These are phyloP conservation scores for Dinothrombium tinctorium DNA, from an alignment of 1,140 invertebrate species.

Conservation along the genomic window DNA sequence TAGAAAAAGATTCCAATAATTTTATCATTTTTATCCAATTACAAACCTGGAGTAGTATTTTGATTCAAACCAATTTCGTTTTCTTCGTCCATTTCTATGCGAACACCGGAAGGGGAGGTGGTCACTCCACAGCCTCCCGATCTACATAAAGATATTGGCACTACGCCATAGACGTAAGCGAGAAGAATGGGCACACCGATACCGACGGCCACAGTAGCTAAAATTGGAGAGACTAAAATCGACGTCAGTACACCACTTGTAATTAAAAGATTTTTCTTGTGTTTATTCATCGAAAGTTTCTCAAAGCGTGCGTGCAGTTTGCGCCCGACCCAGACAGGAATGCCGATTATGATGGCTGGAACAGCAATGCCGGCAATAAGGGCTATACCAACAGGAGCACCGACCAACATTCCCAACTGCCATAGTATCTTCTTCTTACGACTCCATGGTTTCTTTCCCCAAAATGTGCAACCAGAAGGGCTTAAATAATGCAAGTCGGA, in stretches of 20 bases:
- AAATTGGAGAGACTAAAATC: constrained; percentile 58
- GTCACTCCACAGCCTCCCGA: constrained; percentile 31
- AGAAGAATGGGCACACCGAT: constrained; percentile 75
- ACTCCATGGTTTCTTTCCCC: constrained; percentile 97
- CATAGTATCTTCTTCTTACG: constrained; percentile 92
- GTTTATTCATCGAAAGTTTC: constrained; percentile 19
- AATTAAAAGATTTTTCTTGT: constrained; percentile 17
- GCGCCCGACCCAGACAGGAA: constrained; percentile 68
- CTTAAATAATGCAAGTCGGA: constrained; percentile 90
- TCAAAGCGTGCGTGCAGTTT: constrained; percentile 50
- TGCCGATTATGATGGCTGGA: constrained; percentile 79
- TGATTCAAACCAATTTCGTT: constrained; percentile 14
- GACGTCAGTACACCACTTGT: constrained; percentile 21
- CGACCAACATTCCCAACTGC: constrained; percentile 84
- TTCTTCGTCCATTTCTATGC: constrained; percentile 47
- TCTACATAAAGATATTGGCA: constrained; percentile 80
- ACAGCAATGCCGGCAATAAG: constrained; percentile 83
- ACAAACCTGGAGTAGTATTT: constrained; percentile 10
- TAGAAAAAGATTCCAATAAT: too few species aligned
- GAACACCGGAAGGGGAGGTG: constrained; percentile 39
- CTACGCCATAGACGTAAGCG: constrained; percentile 92
- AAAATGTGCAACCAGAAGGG: constrained; percentile 88
- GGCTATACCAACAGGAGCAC: constrained; percentile 83
- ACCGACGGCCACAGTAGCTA: constrained; percentile 69
- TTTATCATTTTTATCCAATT: too few species aligned